These are phyloP conservation scores for Albula glossodonta DNA, from an alignment of 2,113 vertebrate genomes.

Conservation along the genomic window DNA sequence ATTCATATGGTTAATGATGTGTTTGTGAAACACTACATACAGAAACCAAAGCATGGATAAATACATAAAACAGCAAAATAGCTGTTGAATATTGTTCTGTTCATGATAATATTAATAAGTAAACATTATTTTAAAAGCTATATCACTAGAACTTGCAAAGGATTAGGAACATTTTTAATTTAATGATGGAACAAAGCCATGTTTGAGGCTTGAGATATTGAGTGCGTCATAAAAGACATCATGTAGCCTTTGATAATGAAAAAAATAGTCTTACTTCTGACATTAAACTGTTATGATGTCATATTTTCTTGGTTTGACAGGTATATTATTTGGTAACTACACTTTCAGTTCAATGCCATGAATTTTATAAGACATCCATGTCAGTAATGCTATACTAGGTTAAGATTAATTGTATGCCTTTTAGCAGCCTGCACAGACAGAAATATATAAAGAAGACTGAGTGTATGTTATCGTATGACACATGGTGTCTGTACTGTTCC, in stretches of 20 bases:
- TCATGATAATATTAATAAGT: neutral
- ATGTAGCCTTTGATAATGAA: neutral
- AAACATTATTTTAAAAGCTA: neutral
- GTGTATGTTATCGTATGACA: too few species aligned
- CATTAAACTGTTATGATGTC: neutral
- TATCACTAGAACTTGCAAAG: neutral
- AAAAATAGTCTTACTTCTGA: neutral
- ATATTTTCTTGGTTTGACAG: neutral
- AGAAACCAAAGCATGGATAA: neutral
- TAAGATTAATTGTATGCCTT: too few species aligned
- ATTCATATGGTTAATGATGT: neutral
- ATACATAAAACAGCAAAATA: neutral
- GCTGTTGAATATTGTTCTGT: neutral
- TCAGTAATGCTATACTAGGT: too few species aligned
- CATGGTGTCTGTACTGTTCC: too few species aligned
- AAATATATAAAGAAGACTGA: too few species aligned
- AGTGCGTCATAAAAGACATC: neutral
- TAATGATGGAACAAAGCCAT: neutral
- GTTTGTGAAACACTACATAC: neutral
- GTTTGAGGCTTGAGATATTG: neutral
- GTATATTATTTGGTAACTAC: neutral
- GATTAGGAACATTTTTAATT: neutral
- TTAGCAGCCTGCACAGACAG: too few species aligned
- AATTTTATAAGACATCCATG: too few species aligned
- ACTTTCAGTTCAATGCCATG: too few species aligned